Conservation (phyloP, 2,888 invertebrate genomes). For the Lithodes maja region DNA sequence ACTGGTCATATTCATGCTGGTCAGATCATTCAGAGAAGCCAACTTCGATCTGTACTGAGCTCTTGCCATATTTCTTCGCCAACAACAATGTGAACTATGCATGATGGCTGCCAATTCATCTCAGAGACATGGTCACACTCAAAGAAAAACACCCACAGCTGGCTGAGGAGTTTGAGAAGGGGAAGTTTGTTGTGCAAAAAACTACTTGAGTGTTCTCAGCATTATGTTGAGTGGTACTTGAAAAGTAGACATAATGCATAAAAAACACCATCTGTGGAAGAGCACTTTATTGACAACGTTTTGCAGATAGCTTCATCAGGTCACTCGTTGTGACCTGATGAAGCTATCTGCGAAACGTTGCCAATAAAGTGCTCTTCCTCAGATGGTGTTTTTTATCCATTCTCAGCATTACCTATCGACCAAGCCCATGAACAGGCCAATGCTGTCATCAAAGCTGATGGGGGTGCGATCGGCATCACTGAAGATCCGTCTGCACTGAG, state of each 20-base stretch:
- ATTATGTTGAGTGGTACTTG: background rate
- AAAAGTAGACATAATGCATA: too few species aligned
- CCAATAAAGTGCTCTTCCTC: too few species aligned
- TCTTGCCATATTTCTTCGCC: too few species aligned
- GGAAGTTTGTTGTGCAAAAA: constrained; percentile 4
- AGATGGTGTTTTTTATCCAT: background rate
- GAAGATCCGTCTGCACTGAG: constrained; percentile 8
- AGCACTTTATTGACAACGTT: too few species aligned
- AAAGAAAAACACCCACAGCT: background rate
- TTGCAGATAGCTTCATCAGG: too few species aligned
- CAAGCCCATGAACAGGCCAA: background rate
- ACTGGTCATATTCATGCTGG: too few species aligned
- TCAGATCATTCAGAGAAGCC: too few species aligned
- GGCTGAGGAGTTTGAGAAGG: background rate
- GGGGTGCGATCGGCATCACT: background rate
- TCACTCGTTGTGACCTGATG: too few species aligned
- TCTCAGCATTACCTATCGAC: background rate
- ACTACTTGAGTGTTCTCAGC: background rate
- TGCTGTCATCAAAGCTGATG: background rate
- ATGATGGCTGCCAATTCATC: background rate
- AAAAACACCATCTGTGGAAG: too few species aligned
- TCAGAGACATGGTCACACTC: background rate
- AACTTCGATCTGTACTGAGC: too few species aligned
- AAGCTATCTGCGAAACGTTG: too few species aligned
- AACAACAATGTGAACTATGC: too few species aligned